phyloP scores from a whole-genome alignment of 2,113 vertebrate species.

The Neotoma lepida region DNA sequence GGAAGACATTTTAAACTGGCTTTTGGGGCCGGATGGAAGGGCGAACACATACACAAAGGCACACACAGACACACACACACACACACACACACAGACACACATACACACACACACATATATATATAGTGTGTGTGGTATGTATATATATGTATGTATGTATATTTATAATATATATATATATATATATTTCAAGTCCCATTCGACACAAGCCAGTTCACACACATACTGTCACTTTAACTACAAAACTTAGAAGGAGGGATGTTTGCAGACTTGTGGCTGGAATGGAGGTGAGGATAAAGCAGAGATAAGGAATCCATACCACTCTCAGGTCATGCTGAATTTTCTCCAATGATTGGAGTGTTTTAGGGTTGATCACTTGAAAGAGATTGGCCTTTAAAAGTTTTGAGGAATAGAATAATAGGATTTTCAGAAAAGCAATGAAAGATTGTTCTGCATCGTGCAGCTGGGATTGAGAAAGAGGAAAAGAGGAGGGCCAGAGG shows the following conservation, averaged over 20 bases:
- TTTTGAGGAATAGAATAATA: background rate
- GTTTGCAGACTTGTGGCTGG: background rate
- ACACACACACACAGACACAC: no score
- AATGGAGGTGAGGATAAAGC: background rate
- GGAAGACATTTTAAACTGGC: background rate
- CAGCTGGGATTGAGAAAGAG: slow-evolving; percentile 21
- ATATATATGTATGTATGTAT: no score
- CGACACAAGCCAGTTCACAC: background rate
- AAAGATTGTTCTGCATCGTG: background rate
- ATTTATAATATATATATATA: background rate
- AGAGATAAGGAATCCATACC: background rate
- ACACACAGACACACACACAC: no score
- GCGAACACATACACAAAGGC: background rate
- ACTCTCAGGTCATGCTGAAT: background rate
- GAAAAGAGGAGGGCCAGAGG: background rate
- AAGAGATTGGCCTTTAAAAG: slow-evolving; percentile 15
- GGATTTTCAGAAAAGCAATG: background rate
- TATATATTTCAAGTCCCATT: background rate
- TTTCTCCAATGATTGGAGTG: background rate
- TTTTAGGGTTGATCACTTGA: slow-evolving; percentile 22
- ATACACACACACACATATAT: no score
- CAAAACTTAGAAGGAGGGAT: slow-evolving; percentile 2
- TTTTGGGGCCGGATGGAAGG: background rate
- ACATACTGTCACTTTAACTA: slow-evolving; percentile 20
- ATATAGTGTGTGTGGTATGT: no score